phyloP scores from a whole-genome alignment of 1,140 invertebrate species.

The Drosophila willistoni region DNA sequence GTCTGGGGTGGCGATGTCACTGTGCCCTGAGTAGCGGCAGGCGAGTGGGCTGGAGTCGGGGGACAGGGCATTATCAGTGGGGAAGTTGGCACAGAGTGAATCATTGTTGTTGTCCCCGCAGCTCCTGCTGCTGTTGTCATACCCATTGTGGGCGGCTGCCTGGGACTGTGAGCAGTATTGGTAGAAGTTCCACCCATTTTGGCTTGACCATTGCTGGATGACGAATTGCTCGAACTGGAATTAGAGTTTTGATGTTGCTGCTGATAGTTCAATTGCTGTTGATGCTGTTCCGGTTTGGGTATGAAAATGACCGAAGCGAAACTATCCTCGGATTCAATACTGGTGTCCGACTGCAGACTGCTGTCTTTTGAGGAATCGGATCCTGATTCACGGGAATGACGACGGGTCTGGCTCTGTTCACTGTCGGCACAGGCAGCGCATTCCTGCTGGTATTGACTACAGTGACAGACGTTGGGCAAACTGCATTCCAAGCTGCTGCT shows the following conservation, averaged over 20 bases:
- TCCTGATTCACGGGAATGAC: slow-evolving; percentile 91
- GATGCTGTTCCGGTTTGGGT: slow-evolving; percentile 86
- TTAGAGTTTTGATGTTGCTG: slow-evolving; percentile 84
- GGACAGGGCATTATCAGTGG: slow-evolving; percentile 85
- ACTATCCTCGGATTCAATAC: slow-evolving; percentile 95
- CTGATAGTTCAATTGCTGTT: slow-evolving; percentile 73
- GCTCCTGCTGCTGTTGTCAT: slow-evolving; percentile 10
- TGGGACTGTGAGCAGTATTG: neutral
- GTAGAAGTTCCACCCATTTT: slow-evolving; percentile 21
- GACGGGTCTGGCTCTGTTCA: slow-evolving; percentile 58
- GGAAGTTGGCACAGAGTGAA: slow-evolving; percentile 88
- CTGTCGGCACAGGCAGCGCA: slow-evolving; percentile 59
- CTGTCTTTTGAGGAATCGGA: slow-evolving; percentile 96
- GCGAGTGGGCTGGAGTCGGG: slow-evolving; percentile 82
- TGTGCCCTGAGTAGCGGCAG: slow-evolving; percentile 66
- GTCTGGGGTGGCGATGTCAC: slow-evolving; percentile 72
- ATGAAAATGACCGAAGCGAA: slow-evolving; percentile 95
- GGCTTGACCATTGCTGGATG: slow-evolving; percentile 62
- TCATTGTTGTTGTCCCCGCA: slow-evolving; percentile 48
- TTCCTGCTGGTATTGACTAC: slow-evolving; percentile 77
- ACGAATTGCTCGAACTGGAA: slow-evolving; percentile 83
- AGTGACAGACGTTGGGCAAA: slow-evolving; percentile 61
- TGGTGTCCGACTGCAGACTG: slow-evolving; percentile 95
- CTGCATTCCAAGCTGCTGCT: slow-evolving; percentile 65
- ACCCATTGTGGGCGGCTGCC: slow-evolving; percentile 18